Conservation (phyloP, 1,140 invertebrate genomes). For the Drosophila quadrilineata region DNA sequence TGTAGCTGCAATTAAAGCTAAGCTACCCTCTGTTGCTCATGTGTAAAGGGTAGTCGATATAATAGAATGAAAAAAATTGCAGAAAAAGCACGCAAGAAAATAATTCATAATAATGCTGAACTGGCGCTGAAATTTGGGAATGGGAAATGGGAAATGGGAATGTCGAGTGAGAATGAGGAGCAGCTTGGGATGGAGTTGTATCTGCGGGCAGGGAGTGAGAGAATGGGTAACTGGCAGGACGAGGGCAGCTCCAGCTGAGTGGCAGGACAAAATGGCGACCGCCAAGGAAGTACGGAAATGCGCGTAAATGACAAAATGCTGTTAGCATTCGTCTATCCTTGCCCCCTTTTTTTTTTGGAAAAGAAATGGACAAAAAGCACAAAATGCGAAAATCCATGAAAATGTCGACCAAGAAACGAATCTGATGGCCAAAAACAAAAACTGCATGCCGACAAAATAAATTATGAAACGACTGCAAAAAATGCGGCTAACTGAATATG, state of each 20-base stretch:
- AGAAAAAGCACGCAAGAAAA: conserved; percentile 49
- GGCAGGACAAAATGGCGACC: conserved; percentile 39
- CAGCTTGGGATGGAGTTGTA: not conserved
- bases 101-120: conserved; percentile 60
- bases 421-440: not conserved
- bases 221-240: not conserved
- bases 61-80: conserved; percentile 12
- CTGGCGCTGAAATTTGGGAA: conserved; percentile 6
- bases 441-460: no score
- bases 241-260: conserved; percentile 21
- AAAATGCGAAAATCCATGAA: not conserved
- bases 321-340: no score
- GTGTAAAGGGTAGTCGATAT: not conserved
- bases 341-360: no score
- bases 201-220: not conserved
- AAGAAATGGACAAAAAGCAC: not conserved
- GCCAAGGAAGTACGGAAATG: conserved; percentile 43
- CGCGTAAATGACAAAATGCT: conserved; percentile 50
- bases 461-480: not conserved
- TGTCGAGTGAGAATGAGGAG: not conserved
- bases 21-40: not conserved
- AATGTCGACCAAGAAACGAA: not conserved
- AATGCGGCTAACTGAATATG: conserved; percentile 33
- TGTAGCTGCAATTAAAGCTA: not conserved
- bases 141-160: not conserved